A percentile compares a stretch with the other conserved stretches of the same genome.
phyloP scores from a whole-genome alignment of 2,113 vertebrate species.

The Penelope pileata region DNA sequence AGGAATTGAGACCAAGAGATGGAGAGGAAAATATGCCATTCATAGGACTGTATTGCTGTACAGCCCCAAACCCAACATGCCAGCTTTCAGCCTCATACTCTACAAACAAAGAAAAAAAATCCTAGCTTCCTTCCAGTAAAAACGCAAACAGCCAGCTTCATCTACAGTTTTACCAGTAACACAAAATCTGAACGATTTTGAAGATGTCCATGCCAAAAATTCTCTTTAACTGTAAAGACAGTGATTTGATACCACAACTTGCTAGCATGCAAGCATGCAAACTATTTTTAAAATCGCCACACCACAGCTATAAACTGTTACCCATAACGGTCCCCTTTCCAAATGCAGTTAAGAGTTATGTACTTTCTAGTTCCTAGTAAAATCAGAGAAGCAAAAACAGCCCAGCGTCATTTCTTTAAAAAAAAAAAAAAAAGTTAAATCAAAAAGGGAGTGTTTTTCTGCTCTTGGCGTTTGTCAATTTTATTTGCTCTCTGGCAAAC shows the following conservation, averaged over 20 bases:
- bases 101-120: not conserved
- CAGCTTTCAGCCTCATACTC: not conserved
- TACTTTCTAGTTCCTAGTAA: not conserved
- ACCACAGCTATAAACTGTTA: not conserved
- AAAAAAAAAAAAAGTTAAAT: not conserved
- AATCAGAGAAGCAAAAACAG: not conserved
- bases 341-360: not conserved
- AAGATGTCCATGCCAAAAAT: not conserved
- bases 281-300: not conserved
- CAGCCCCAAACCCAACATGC: not conserved
- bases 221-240: not conserved
- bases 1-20: not conserved
- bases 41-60: not conserved
- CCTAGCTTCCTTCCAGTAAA: not conserved
- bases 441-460: not conserved
- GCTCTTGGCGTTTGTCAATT: constrained; percentile 35
- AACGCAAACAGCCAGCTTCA: not conserved
- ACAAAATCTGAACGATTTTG: not conserved
- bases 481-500: constrained; percentile 62
- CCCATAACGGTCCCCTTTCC: not conserved
- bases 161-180: not conserved
- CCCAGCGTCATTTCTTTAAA: not conserved
- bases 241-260: not conserved
- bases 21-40: not conserved
- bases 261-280: not conserved